Evolutionary conservation across 2,113 vertebrate species (phyloP), one percentile per base, ranked within the genome.

Genomic region (Chloroceryle aenea): DNA sequence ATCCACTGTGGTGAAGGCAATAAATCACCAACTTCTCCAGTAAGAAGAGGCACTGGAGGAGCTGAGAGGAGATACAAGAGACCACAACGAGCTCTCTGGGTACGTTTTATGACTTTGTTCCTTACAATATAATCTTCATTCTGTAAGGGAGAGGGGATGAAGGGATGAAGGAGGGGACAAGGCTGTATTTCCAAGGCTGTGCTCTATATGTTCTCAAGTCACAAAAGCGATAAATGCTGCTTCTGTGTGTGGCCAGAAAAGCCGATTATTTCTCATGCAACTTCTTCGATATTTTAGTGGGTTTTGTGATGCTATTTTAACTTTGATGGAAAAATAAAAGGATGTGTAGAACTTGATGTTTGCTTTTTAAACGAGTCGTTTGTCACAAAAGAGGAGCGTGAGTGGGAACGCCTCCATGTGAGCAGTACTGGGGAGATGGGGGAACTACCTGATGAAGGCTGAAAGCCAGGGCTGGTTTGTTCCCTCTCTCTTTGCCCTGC

Each of bases 341-440:
- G 20, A 38, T 59, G 10, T 26, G 13, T 43, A 62, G 47, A 89
- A 69, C 10, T 36, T 50, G 23, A 22, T 30, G 26, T 38, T 89
- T 64, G 10, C 18, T 68, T 82, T 59, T 56, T 47, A 55, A 82
- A 36, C 0, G 1, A 74, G 22, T 30, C 0, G 2, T 38, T 52
- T 81, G 68, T 50, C 69, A 67, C 32, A 78, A 75, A 14, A 34
- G 36, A 47, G 62, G 25, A 10, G 45, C 55, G 17, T 36, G 6
- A 38, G 29, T 26, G 26, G 56, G 9, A 92, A 63, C 0, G 3
- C 12, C 27, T 72, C 13, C 17, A 1, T 27, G 11, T 48, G 27
- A 0, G 0, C 15, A 1, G 0, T 38, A 0, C 43, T 52, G 87
- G 12, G 32, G 10, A 55, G n/a, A 22, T 1, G 1, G 27, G 20